Percentiles rank a stretch among this genome's conserved stretches.
Conservation (phyloP, 2,888 invertebrate species). For the Disparrhopalites patrizii region DNA sequence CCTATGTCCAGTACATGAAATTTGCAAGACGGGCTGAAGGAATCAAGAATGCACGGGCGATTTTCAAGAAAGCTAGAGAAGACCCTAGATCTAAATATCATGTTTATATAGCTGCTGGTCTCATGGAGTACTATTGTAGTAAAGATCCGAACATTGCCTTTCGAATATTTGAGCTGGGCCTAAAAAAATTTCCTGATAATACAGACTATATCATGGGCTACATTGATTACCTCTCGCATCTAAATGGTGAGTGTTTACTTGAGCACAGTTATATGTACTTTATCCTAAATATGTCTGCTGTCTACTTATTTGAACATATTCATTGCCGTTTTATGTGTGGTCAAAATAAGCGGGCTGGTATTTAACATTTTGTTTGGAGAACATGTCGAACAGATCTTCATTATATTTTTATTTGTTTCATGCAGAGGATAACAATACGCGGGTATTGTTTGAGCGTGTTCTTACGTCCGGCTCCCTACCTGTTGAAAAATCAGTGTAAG, state of each 20-base stretch:
- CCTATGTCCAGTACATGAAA: conserved; percentile 99
- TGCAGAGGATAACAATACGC: conserved; percentile 96
- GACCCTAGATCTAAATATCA: conserved; percentile 79
- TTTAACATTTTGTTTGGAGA: no score
- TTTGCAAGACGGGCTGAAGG: conserved; percentile 96
- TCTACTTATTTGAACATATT: no score
- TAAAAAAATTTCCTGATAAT: conserved; percentile 92
- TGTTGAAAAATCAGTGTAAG: conserved; percentile 83
- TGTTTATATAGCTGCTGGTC: conserved; percentile 92
- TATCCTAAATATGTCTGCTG: no score
- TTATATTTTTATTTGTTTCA: no score
- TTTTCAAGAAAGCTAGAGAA: conserved; percentile 93
- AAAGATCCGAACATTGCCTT: conserved; percentile 97
- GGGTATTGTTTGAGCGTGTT: conserved; percentile 97
- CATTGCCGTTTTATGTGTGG: no score
- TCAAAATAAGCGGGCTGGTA: no score
- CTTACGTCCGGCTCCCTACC: conserved; percentile 86
- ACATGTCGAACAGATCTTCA: no score
- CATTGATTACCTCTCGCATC: conserved; percentile 93
- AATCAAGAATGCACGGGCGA: conserved; percentile 88
- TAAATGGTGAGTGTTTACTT: conserved; percentile 73
- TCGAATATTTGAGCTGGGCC: conserved; percentile 91
- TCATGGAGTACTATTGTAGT: conserved; percentile 99
- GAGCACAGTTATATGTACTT: no score
- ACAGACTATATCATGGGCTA: conserved; percentile 94